A percentile compares a stretch with the other conserved stretches of the same genome.
Conservation (phyloP, 2,888 invertebrate genomes). For the Hesperia comma region DNA sequence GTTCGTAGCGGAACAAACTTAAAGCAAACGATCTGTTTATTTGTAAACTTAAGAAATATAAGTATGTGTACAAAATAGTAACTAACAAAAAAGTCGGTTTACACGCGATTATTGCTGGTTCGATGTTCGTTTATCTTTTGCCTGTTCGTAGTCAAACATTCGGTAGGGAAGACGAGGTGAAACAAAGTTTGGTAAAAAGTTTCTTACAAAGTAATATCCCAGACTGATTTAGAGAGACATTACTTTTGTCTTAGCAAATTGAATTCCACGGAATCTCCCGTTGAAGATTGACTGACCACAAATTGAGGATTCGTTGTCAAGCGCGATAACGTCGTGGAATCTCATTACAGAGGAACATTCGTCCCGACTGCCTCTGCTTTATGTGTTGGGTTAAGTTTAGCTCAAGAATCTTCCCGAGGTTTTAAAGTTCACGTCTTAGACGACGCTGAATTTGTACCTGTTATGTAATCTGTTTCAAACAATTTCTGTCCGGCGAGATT, state of each 20-base stretch:
- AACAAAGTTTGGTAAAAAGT: conserved; percentile 44
- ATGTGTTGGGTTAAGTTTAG: conserved; percentile 63
- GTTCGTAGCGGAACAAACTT: no score
- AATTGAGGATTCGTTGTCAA: conserved; percentile 80
- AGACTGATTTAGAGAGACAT: conserved; percentile 60
- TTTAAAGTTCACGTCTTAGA: conserved; percentile 10
- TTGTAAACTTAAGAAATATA: no score
- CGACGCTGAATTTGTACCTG: conserved; percentile 6
- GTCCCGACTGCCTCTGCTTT: conserved; percentile 61
- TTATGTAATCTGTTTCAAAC: conserved; percentile 19
- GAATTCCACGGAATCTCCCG: conserved; percentile 70
- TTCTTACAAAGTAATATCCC: conserved; percentile 50
- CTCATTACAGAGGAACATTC: conserved; percentile 76
- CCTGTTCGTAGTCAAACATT: background rate
- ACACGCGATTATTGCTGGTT: no score
- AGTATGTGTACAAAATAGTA: no score
- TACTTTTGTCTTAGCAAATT: conserved; percentile 79
- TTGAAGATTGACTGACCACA: conserved; percentile 80
- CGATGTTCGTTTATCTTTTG: background rate
- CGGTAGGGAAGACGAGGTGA: conserved; percentile 6
- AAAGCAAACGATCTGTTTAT: no score
- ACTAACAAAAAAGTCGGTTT: no score
- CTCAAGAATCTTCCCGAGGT: conserved; percentile 58
- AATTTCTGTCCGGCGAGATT: conserved; percentile 7
- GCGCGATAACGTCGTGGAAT: conserved; percentile 79